Evolutionary conservation across 2,888 invertebrate genomes (phyloP), one percentile per base, ranked within the genome.

Genomic region (Diplolepis rosae): DNA sequence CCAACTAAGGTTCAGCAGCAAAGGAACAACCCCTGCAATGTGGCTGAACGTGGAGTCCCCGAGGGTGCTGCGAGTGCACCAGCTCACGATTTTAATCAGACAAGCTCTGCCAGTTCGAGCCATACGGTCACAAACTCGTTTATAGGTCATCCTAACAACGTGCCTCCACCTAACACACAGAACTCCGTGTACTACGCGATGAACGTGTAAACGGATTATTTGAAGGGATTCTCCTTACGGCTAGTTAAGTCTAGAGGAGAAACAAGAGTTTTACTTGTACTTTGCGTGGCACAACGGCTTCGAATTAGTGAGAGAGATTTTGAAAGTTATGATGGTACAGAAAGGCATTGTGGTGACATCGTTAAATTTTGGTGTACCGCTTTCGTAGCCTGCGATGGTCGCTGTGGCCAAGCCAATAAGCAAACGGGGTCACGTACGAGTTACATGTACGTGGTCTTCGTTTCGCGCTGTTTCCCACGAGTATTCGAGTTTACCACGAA

Each of bases 11-110:
- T 74, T 5, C 66, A 74, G 5, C 76, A 73, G 11, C 71, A 69
- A 27, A 68, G 68, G 9, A 69, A 74, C 22, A 65, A 71, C 30
- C 68, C 71, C 32, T 76, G 77, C 66, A 74, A 79, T 68, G 83
- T 83, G 2, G 83, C 91, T 72, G 94, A 94, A 83, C 90, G 94
- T 28, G 94, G 94, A 1, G 93, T 93, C 2, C 94, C 95, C 1
- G 94, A 94, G 85, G 94, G 94, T 9, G 93, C 93, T 1, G 93
- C 94, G 1, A 93, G 94, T 66, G 93, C 92, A 1, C 92, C 93
- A 0, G 92, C 93, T 0, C 93, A 93, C 78, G 93, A 93, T 35
- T 91, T 81, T 39, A 56, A 77, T 1, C 81, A 79, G 51, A 42
- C 71, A 24, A 61, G 27, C 27, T 61, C 61, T 39, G 35, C 48